Evolutionary conservation across 2,113 vertebrate genomes (phyloP), one percentile per base, ranked within the genome.

Genomic region (Melanerpes aurifrons): DNA sequence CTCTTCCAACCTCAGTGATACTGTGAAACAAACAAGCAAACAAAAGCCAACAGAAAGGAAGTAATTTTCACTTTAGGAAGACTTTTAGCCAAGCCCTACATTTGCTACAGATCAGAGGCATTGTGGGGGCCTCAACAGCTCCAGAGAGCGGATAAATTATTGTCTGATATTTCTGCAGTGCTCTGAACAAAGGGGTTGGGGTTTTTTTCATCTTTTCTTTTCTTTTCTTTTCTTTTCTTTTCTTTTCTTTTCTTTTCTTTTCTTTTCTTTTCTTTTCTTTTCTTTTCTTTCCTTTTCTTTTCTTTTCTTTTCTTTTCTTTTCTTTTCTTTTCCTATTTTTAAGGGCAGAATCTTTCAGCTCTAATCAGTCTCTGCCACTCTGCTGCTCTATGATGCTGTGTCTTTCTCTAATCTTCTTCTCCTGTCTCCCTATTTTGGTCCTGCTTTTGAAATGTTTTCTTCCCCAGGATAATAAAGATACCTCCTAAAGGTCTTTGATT

Each of bases 351-450:
- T 63, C 24, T 77, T 86, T 76, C 68, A 82, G 84, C 43, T 43
- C 22, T 77, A 76, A 90, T 86, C 80, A 82, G 75, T 91, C 87
- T 91, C 76, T 95, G 92, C 87, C 85, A 89, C 37, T 87, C 35
- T 67, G 53, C 64, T 70, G 35, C 32, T 73, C 75, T 57, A 68
- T 75, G 86, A 80, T 68, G 80, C 84, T 80, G 57, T 80, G 61
- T 82, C 76, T 87, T 91, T 75, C 82, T 63, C 61, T 91, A 95
- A 94, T 92, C 79, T 95, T 75, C 68, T 93, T 95, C 80, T 84
- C 31, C 47, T 72, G n/a, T 59, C 75, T 87, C 50, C 63, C 56
- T 71, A 12, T 83, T 94, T 86, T 6, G 2, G 2, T 35, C 48
- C 82, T 56, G 75, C 57, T 69, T 95, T 91, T 83, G 71, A 93